phyloP scores from a whole-genome alignment of 1,140 invertebrate genomes.

The Diorhabda elongata region DNA sequence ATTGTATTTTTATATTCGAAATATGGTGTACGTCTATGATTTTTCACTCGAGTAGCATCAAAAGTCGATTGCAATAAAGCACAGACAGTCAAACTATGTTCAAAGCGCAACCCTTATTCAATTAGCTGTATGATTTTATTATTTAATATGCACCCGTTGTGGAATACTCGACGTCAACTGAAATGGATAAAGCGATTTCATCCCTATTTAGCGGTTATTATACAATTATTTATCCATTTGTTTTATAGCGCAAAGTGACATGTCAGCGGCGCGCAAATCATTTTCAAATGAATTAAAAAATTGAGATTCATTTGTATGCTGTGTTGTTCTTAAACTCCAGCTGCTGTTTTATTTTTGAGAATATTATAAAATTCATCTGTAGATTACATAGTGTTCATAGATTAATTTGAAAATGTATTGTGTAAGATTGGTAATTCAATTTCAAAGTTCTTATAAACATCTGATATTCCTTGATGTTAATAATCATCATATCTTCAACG shows the following conservation, averaged over 20 bases:
- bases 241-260: not conserved
- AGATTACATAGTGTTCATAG: no score
- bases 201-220: not conserved
- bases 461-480: no score
- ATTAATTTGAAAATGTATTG: no score
- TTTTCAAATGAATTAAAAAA: no score
- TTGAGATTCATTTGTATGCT: no score
- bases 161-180: not conserved
- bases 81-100: not conserved
- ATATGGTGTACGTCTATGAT: not conserved
- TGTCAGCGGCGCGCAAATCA: not conserved
- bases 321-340: no score
- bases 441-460: no score
- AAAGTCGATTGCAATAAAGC: not conserved
- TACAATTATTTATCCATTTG: slow-evolving; percentile 3
- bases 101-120: not conserved
- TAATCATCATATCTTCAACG: no score
- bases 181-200: not conserved
- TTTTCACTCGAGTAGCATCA: not conserved
- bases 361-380: no score
- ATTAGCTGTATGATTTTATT: slow-evolving; percentile 3
- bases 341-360: no score
- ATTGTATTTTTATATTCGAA: no score
- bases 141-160: slow-evolving; percentile 2
- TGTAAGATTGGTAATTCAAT: no score